Conservation (phyloP, 2,888 invertebrate genomes). For the Parasteatoda lunata region DNA sequence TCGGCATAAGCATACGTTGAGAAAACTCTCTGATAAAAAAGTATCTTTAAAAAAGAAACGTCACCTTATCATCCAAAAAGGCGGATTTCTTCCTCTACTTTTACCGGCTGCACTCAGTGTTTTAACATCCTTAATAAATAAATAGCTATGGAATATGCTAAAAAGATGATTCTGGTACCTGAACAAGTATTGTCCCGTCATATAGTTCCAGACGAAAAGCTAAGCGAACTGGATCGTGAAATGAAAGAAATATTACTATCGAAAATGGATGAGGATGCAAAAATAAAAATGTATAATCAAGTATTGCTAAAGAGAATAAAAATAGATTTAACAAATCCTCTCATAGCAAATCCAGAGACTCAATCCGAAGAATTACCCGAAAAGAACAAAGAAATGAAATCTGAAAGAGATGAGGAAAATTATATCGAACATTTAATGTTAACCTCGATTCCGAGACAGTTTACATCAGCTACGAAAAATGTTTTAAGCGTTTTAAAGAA, state of each 20-base stretch:
- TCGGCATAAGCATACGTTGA: not conserved
- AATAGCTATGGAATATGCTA: conserved; percentile 14
- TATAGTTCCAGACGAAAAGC: not conserved
- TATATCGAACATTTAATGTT: not conserved
- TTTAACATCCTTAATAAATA: not conserved
- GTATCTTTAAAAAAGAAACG: not conserved
- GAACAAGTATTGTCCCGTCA: not conserved
- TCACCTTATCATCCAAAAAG: not conserved
- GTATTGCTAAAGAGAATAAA: conserved; percentile 10
- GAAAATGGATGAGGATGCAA: not conserved
- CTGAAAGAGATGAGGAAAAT: not conserved
- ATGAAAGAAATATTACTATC: conserved; percentile 4
- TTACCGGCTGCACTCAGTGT: not conserved
- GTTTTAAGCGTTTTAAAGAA: too few species aligned
- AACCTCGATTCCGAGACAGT: too few species aligned
- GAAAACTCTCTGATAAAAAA: not conserved
- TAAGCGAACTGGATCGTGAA: conserved; percentile 9
- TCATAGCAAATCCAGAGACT: too few species aligned
- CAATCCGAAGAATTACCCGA: not conserved
- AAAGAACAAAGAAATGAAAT: not conserved
- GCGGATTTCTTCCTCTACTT: not conserved
- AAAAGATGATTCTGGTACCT: not conserved
- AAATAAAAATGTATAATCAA: not conserved
- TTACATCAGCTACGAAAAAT: too few species aligned
- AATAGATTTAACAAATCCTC: not conserved